These are phyloP conservation scores for Drosophila fuyamai DNA, from an alignment of 1,140 invertebrate species.

Conservation along the genomic window DNA sequence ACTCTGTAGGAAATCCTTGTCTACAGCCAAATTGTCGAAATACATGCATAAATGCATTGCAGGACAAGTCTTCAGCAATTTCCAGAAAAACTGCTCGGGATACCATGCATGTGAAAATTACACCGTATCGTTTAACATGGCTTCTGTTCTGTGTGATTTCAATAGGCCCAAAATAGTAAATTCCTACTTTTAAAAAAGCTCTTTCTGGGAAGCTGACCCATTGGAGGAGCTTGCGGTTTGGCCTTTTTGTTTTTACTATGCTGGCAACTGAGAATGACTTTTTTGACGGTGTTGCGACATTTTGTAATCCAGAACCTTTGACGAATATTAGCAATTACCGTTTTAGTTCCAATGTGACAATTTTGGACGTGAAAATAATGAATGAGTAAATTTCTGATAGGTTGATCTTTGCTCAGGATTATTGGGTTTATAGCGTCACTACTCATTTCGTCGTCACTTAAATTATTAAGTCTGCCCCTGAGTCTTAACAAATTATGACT, in stretches of 20 bases:
- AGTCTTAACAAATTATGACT: not conserved
- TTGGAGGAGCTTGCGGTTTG: constrained; percentile 22
- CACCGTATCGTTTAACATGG: no score
- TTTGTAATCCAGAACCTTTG: constrained; percentile 53
- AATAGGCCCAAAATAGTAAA: no score
- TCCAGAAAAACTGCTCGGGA: no score
- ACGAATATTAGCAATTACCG: constrained; percentile 51
- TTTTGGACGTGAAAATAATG: constrained; percentile 31
- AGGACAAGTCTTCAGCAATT: no score
- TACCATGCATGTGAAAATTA: no score
- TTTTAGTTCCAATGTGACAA: constrained; percentile 31
- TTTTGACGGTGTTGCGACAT: constrained; percentile 4
- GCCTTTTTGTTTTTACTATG: constrained; percentile 10
- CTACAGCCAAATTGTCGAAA: no score
- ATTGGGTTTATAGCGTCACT: constrained; percentile 15
- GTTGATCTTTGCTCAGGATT: constrained; percentile 7
- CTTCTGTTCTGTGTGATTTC: no score
- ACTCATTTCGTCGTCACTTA: constrained; percentile 3
- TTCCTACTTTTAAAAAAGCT: no score
- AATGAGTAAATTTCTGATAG: constrained; percentile 14
- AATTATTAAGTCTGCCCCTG: constrained; percentile 14
- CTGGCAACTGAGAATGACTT: constrained; percentile 4
- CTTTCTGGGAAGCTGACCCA: constrained; percentile 15
- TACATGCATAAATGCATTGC: no score
- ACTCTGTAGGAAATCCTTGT: not conserved